A percentile compares a stretch with the other conserved stretches of the same genome.
Evolutionary conservation across 2,113 vertebrate species (phyloP).

Genomic region (Pluvianellus socialis): DNA sequence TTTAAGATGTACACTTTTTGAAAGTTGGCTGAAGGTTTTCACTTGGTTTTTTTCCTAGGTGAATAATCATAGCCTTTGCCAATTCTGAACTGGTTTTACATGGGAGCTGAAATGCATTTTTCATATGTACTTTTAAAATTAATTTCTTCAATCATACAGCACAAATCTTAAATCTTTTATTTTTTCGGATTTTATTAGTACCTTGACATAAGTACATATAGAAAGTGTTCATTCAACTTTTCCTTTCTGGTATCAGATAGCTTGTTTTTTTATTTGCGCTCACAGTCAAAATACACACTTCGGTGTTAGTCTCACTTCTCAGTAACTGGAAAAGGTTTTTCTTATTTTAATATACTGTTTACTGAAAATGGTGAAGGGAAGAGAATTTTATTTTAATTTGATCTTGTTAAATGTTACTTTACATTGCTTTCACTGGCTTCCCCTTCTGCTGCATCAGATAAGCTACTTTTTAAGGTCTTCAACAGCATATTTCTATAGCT

Average conservation of each 20-base stretch:
- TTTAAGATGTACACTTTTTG: background rate
- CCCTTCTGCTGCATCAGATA: background rate
- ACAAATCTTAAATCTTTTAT: background rate
- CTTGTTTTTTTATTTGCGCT: background rate
- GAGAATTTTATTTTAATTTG: background rate
- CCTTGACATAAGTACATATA: fast-evolving
- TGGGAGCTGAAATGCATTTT: background rate
- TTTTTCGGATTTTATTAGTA: background rate
- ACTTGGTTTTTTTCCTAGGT: background rate
- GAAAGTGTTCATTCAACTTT: background rate
- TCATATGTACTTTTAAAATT: background rate
- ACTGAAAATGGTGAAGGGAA: background rate
- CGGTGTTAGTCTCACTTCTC: background rate
- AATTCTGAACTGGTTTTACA: background rate
- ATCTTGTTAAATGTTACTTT: background rate
- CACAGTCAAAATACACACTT: background rate
- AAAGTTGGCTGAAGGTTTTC: background rate
- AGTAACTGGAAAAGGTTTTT: fast-evolving
- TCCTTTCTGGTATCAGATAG: background rate
- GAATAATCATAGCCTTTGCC: background rate
- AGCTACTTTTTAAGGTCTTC: background rate
- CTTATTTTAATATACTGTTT: background rate
- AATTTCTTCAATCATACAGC: background rate
- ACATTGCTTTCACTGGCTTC: background rate
- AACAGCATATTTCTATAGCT: background rate